Evolutionary conservation across 2,113 vertebrate genomes (phyloP).

Genomic region (Stegostoma tigrinum): DNA sequence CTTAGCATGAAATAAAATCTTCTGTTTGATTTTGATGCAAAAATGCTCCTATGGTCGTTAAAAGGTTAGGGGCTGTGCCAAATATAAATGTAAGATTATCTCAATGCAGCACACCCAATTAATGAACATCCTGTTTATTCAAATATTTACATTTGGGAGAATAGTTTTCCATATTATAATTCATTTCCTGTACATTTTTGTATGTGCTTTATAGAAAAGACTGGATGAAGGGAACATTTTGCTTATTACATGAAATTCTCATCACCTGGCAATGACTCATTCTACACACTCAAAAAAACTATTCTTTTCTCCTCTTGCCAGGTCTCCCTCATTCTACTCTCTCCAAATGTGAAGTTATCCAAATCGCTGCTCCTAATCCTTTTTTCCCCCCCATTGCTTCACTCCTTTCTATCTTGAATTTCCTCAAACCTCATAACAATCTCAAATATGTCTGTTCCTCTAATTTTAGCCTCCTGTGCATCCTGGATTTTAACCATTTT

Average conservation of each 20-base stretch:
- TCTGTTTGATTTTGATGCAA: constrained; percentile 30
- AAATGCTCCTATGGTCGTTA: constrained; percentile 15
- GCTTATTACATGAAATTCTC: not conserved
- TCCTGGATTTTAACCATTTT: no score
- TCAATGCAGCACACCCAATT: not conserved
- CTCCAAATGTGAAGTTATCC: no score
- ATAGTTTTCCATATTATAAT: not conserved
- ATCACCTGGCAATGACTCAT: not conserved
- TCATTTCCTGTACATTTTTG: constrained; percentile 2
- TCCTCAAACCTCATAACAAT: no score
- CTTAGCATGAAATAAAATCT: constrained; percentile 29
- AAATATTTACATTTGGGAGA: constrained; percentile 18
- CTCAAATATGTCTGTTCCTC: no score
- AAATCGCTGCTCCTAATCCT: no score
- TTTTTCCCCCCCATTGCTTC: no score
- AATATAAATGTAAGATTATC: constrained; percentile 20
- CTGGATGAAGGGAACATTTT: not conserved
- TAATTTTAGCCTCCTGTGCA: no score
- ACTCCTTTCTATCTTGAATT: no score
- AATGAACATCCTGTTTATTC: constrained; percentile 18
- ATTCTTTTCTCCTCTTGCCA: not conserved
- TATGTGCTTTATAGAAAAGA: not conserved
- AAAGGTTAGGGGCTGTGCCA: not conserved
- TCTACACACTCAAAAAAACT: not conserved
- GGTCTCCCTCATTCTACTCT: no score